Conservation (phyloP, 2,888 invertebrate species). For the Brachycybe producta region DNA sequence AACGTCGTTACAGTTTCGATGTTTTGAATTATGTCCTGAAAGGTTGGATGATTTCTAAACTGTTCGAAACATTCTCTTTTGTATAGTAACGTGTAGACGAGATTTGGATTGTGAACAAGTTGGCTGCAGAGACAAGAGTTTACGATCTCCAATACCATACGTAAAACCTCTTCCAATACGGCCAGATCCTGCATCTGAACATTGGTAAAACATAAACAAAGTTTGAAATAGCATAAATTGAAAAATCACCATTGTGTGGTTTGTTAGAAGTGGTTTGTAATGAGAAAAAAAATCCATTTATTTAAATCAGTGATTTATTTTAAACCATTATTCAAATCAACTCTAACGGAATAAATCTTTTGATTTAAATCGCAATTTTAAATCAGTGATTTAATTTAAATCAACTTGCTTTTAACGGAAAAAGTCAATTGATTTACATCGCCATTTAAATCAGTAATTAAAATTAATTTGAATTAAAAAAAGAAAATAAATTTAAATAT, state of each 20-base stretch:
- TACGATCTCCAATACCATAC: conserved; percentile 93
- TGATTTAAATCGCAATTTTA: too few relatives aligned
- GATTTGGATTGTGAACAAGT: conserved; percentile 71
- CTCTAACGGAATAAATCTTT: too few relatives aligned
- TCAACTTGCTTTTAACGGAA: too few relatives aligned
- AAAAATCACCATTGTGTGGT: neutral
- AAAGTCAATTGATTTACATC: too few relatives aligned
- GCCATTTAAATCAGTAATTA: too few relatives aligned
- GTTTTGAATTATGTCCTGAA: conserved; percentile 87
- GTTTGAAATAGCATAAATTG: neutral
- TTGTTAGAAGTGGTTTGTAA: neutral
- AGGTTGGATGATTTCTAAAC: conserved; percentile 73
- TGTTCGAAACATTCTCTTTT: conserved; percentile 78
- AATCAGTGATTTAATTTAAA: too few relatives aligned
- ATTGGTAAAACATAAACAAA: neutral
- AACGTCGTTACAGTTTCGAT: conserved; percentile 83
- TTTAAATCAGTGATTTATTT: neutral
- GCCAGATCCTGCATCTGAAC: conserved; percentile 70
- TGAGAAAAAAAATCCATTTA: too few relatives aligned
- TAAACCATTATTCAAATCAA: too few relatives aligned
- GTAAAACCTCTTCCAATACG: conserved; percentile 86
- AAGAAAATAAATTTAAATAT: conserved; percentile 8
- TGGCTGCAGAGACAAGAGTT: conserved; percentile 88
- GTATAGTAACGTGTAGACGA: conserved; percentile 90
- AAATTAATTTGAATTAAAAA: neutral